Conservation (phyloP, 2,113 vertebrate genomes). For the Oreotrochilus melanogaster region DNA sequence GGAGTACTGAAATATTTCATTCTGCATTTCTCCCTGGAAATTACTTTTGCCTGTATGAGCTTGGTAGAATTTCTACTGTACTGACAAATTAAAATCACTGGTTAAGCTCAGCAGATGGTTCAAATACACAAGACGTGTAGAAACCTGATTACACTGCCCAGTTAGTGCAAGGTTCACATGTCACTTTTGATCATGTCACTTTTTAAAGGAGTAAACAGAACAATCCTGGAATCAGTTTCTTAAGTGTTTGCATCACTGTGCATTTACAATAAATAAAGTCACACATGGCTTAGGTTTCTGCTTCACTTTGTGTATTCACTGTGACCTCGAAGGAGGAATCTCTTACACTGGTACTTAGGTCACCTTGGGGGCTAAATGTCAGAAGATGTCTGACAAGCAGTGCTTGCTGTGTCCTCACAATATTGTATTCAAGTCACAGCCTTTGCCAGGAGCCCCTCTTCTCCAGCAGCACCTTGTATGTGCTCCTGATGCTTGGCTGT, state of each 20-base stretch:
- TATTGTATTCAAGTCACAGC: not conserved
- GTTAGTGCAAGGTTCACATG: not conserved
- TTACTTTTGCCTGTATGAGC: not conserved
- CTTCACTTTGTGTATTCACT: not conserved
- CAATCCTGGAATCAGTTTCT: not conserved
- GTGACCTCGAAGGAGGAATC: not conserved
- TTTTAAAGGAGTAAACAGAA: constrained; percentile 9
- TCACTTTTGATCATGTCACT: constrained; percentile 11
- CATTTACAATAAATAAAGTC: not conserved
- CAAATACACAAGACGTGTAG: not conserved
- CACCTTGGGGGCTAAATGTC: not conserved
- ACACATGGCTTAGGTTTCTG: not conserved
- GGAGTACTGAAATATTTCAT: constrained; percentile 35
- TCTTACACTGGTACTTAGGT: not conserved
- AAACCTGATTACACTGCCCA: not conserved
- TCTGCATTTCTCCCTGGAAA: constrained; percentile 21
- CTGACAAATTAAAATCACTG: not conserved
- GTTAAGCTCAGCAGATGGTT: not conserved
- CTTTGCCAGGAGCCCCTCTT: not conserved
- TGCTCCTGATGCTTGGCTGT: not conserved
- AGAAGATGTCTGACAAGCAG: not conserved
- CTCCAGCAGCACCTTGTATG: not conserved
- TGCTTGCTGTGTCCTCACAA: not conserved
- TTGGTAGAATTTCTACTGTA: not conserved
- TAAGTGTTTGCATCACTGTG: not conserved